A percentile compares a stretch with the other conserved stretches of the same genome.
phyloP scores from a whole-genome alignment of 2,113 vertebrate genomes.

The Ctenodactylus gundi region DNA sequence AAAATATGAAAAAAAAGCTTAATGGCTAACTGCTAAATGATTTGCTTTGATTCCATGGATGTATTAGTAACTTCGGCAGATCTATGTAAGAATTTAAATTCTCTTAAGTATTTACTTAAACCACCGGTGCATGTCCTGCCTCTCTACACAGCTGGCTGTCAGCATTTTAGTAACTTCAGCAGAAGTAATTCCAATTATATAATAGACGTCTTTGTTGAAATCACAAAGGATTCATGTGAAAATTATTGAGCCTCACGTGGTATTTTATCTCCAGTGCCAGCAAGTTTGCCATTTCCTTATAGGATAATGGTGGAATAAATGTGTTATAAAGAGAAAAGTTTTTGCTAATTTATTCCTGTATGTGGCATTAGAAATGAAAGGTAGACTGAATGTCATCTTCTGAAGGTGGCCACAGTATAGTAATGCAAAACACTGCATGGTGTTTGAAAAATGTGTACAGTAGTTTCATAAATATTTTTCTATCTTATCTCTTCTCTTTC shows the following conservation, averaged over 20 bases:
- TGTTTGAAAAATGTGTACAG: background rate
- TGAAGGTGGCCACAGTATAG: background rate
- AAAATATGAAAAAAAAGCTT: background rate
- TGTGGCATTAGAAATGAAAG: background rate
- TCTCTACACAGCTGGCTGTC: background rate
- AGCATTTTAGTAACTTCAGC: background rate
- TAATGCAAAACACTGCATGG: background rate
- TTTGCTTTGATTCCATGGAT: background rate
- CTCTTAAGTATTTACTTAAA: background rate
- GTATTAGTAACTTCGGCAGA: background rate
- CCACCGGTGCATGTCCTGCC: background rate
- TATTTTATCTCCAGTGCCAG: background rate
- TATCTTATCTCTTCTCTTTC: background rate
- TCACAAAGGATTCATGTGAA: conserved; percentile 1
- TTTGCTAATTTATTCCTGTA: background rate
- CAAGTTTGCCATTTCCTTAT: background rate
- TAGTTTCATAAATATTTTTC: background rate
- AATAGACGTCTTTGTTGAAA: conserved; percentile 41
- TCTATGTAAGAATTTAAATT: background rate
- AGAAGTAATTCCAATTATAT: background rate
- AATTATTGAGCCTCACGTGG: background rate
- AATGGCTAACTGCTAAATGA: background rate
- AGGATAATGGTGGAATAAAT: conserved; percentile 22
- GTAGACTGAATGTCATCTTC: background rate
- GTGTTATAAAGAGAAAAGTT: background rate